Percentiles rank a stretch among this genome's conserved stretches.
Conservation (phyloP, 53 echinoderm and acorn worm genomes). For the Paracentrotus lividus region DNA sequence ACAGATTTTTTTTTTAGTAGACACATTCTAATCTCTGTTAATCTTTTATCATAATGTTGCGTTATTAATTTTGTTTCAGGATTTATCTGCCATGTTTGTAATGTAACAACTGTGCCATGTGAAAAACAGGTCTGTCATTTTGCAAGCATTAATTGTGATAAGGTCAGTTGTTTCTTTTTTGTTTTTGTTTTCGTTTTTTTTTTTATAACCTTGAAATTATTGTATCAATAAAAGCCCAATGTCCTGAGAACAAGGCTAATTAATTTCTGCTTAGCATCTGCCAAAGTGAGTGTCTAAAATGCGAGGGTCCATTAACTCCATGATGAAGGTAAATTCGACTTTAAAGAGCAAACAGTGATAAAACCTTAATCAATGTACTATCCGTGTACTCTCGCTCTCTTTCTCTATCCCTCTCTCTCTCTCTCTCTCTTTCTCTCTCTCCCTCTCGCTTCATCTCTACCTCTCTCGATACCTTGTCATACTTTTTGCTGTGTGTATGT, state of each 20-base stretch:
- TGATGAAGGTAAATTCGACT: constrained; percentile 20
- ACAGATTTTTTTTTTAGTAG: too few relatives aligned
- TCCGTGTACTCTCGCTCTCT: background rate
- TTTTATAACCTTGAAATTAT: too few relatives aligned
- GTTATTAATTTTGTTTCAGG: too few relatives aligned
- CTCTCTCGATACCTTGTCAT: background rate
- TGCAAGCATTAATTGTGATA: too few relatives aligned
- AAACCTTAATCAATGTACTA: constrained; percentile 29
- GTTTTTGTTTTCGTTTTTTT: too few relatives aligned
- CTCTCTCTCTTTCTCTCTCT: background rate
- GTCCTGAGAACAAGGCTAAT: background rate
- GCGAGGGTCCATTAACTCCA: constrained; percentile 31
- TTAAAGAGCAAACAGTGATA: constrained; percentile 58
- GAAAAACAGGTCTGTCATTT: too few relatives aligned
- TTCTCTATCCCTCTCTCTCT: background rate
- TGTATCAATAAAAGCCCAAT: background rate
- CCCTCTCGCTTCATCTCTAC: background rate
- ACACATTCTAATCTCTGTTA: too few relatives aligned
- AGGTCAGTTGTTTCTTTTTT: too few relatives aligned
- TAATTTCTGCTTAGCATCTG: constrained; percentile 6
- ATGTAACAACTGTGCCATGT: too few relatives aligned
- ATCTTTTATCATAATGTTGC: too few relatives aligned
- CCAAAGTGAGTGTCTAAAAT: constrained; percentile 19
- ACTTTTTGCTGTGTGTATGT: too few relatives aligned
- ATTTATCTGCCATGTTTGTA: too few relatives aligned